Percentiles rank a stretch among this genome's conserved stretches.
Evolutionary conservation across 23 tunicate species (phyloP).

Genomic region (Ascidia mentula): DNA sequence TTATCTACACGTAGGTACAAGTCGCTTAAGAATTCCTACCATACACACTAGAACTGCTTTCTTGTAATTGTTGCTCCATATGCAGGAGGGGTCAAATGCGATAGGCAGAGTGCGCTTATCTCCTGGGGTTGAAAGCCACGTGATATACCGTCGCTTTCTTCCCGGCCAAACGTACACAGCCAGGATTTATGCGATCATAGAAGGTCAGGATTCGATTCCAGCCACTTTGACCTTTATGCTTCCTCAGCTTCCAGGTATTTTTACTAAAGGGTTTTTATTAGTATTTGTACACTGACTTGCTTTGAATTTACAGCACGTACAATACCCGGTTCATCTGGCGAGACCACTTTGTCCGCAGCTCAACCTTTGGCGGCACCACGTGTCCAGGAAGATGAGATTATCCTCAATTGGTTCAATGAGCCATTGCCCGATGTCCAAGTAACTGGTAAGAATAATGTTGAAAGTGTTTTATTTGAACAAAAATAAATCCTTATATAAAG

Average conservation of each 20-base stretch:
- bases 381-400: constrained; percentile 4
- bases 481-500: neutral
- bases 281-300: too few species aligned
- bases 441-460: constrained; percentile 2
- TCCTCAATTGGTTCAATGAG: constrained; percentile 22
- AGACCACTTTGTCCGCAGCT: neutral
- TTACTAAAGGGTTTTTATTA: neutral
- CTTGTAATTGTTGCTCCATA: neutral
- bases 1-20: too few species aligned
- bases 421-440: constrained; percentile 27
- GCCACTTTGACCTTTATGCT: neutral
- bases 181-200: constrained; percentile 27
- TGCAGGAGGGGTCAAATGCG: neutral
- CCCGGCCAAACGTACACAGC: constrained; percentile 25
- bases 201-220: constrained; percentile 25
- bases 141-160: neutral
- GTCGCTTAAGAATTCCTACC: too few species aligned
- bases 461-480: too few species aligned
- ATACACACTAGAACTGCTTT: too few species aligned
- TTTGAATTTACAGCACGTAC: neutral
- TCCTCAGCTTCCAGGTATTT: constrained; percentile 10
- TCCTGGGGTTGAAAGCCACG: neutral
- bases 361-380: constrained; percentile 37
- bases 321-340: neutral
- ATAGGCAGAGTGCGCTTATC: neutral